A percentile compares a stretch with the other conserved stretches of the same genome.
Evolutionary conservation across 2,113 vertebrate species (phyloP).

Genomic region (Mastomys coucha): DNA sequence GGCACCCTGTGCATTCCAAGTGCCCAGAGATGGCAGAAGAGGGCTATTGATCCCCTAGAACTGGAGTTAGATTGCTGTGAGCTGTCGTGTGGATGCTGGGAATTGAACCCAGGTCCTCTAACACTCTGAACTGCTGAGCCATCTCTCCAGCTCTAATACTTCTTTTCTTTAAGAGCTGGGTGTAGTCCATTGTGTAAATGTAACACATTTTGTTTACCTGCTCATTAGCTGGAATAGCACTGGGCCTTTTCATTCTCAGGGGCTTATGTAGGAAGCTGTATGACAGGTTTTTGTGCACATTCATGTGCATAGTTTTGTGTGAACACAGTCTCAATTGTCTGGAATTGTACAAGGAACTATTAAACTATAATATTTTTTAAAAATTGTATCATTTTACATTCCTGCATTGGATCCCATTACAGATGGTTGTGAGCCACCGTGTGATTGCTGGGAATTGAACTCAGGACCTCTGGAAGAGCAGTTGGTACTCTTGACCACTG

Average conservation of each 20-base stretch:
- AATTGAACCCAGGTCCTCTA: neutral
- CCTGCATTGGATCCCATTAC: too few relatives aligned
- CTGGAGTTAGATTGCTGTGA: neutral
- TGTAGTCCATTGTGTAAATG: neutral
- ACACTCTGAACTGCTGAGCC: neutral
- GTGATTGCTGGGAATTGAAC: too few relatives aligned
- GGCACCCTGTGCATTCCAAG: neutral
- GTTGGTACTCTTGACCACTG: too few relatives aligned
- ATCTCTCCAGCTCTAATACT: neutral
- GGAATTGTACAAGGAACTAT: slow-evolving; percentile 29
- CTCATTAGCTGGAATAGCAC: neutral
- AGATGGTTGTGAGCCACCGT: too few relatives aligned
- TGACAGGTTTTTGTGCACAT: neutral
- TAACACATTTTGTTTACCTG: neutral
- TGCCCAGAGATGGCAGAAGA: neutral
- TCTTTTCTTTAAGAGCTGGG: neutral
- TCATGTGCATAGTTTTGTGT: neutral
- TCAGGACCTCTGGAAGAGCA: too few relatives aligned
- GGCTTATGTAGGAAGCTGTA: neutral
- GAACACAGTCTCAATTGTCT: neutral
- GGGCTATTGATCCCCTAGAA: neutral
- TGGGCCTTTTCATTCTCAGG: neutral
- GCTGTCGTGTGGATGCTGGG: neutral
- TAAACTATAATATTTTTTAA: slow-evolving; percentile 29
- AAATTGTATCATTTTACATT: neutral